These are phyloP conservation scores for Bursaphelenchus okinawaensis DNA, from an alignment of 2,888 invertebrate genomes.

Conservation along the genomic window DNA sequence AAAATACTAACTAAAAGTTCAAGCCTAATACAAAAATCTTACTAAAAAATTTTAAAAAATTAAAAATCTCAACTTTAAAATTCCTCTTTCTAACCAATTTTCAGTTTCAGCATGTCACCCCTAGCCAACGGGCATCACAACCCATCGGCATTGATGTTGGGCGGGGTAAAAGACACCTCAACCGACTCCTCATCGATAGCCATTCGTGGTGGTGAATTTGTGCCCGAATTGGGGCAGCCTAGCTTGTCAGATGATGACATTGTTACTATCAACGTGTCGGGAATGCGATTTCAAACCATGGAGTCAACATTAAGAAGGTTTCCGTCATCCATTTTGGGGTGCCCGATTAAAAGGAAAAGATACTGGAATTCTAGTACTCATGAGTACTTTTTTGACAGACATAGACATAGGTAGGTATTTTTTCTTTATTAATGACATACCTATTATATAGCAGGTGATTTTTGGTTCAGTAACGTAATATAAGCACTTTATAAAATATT, in stretches of 20 bases:
- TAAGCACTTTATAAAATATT: neutral
- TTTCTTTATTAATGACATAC: too few species aligned
- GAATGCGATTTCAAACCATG: constrained; percentile 52
- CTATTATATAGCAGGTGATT: too few species aligned
- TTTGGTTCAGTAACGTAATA: too few species aligned
- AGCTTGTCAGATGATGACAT: constrained; percentile 25
- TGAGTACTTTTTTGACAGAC: constrained; percentile 58
- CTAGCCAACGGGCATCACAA: constrained; percentile 11
- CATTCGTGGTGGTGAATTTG: constrained; percentile 3
- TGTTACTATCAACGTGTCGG: constrained; percentile 54
- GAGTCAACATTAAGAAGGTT: constrained; percentile 41
- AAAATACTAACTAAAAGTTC: too few species aligned
- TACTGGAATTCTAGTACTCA: constrained; percentile 43
- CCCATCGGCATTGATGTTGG: constrained; percentile 13
- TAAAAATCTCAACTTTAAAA: too few species aligned
- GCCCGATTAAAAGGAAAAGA: constrained; percentile 40
- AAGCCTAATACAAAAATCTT: too few species aligned
- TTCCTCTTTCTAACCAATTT: too few species aligned
- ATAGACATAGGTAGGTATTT: constrained; percentile 43
- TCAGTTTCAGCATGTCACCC: constrained; percentile 5
- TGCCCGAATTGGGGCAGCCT: constrained; percentile 2
- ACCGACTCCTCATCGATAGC: constrained; percentile 13
- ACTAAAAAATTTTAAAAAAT: too few species aligned
- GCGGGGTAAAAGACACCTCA: constrained; percentile 13
- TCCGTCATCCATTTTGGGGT: constrained; percentile 52